Evolutionary conservation across 2,888 invertebrate species (phyloP).

Genomic region (Cheilosia urbana): DNA sequence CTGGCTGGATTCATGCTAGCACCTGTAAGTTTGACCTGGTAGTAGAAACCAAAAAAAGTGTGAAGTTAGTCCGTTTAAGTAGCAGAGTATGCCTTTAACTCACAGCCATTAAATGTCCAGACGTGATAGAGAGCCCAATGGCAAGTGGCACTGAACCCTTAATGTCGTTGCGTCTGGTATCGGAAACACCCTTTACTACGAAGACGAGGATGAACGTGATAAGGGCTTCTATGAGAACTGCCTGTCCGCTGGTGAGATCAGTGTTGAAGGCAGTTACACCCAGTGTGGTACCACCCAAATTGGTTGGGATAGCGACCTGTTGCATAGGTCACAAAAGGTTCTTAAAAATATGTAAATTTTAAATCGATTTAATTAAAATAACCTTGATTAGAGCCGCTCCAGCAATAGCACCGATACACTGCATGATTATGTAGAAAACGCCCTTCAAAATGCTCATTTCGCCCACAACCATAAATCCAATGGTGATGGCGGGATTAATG

Average conservation of each 20-base stretch:
- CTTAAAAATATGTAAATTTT: conserved; percentile 77
- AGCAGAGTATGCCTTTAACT: conserved; percentile 82
- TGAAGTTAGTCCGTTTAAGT: background rate
- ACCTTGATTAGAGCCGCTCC: conserved; percentile 91
- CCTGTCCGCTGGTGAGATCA: conserved; percentile 88
- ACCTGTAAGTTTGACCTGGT: conserved; percentile 91
- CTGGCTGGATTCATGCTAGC: conserved; percentile 97
- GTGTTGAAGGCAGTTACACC: conserved; percentile 88
- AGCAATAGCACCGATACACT: conserved; percentile 91
- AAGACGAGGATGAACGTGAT: conserved; percentile 94
- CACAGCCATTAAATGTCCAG: conserved; percentile 94
- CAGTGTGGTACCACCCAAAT: conserved; percentile 84
- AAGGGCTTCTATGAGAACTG: conserved; percentile 92
- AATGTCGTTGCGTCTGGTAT: conserved; percentile 90
- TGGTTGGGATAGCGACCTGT: conserved; percentile 85
- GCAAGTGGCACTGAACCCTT: conserved; percentile 94
- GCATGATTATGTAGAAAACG: conserved; percentile 91
- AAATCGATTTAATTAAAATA: conserved; percentile 69
- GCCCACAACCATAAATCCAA: conserved; percentile 91
- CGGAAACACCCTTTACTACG: conserved; percentile 94
- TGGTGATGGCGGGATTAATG: conserved; percentile 96
- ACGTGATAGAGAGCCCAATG: conserved; percentile 93
- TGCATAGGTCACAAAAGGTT: background rate
- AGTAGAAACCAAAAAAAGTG: background rate
- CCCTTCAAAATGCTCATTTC: conserved; percentile 92